phyloP scores from a whole-genome alignment of 2,888 invertebrate genomes.

The Heteropelma amictum region DNA sequence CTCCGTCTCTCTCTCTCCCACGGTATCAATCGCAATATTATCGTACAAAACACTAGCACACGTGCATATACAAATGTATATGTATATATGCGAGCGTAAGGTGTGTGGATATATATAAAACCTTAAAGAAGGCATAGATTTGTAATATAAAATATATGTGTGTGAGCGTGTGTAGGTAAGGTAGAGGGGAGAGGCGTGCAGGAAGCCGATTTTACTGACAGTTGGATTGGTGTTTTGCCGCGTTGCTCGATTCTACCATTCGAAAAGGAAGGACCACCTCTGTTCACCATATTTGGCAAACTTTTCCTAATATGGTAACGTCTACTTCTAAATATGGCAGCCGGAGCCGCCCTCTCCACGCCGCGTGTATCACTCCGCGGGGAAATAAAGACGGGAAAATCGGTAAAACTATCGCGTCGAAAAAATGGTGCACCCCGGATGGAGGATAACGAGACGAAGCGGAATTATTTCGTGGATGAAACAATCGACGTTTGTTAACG shows the following conservation, averaged over 20 bases:
- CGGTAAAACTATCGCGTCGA: background rate
- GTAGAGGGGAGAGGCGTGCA: slow-evolving; percentile 72
- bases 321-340: slow-evolving; percentile 90
- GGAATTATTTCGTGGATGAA: slow-evolving; percentile 32
- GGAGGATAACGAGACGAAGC: background rate
- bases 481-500: background rate
- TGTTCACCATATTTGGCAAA: slow-evolving; percentile 89
- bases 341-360: slow-evolving; percentile 85
- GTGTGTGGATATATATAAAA: background rate
- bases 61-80: background rate
- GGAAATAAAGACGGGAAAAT: slow-evolving; percentile 10
- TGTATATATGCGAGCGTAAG: background rate
- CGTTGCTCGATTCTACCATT: slow-evolving; percentile 73
- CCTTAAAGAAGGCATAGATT: slow-evolving; percentile 13
- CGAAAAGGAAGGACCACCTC: slow-evolving; percentile 84
- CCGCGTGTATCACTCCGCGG: slow-evolving; percentile 68
- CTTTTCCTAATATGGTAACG: slow-evolving; percentile 90
- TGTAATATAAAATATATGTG: slow-evolving; percentile 20
- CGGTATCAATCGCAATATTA: slow-evolving; percentile 5
- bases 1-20: background rate
- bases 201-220: slow-evolving; percentile 73
- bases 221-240: slow-evolving; percentile 76
- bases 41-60: too few species aligned
- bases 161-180: slow-evolving; percentile 12
- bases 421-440: slow-evolving; percentile 32